Conservation (phyloP, 2,113 vertebrate species). For the Limnothrissa miodon region DNA sequence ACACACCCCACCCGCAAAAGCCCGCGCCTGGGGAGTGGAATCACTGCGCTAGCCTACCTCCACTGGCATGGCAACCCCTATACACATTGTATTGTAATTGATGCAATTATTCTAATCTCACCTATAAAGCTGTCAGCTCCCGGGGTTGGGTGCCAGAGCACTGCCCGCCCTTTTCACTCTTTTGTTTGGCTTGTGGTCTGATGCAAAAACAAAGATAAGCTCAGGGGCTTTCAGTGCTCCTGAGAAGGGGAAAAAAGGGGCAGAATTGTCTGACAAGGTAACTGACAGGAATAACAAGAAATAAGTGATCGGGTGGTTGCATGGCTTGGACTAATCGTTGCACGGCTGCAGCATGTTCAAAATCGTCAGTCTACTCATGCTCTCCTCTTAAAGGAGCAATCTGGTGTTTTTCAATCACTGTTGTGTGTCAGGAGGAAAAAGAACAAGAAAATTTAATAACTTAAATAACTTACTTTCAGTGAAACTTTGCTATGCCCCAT, state of each 20-base stretch:
- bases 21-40: slow-evolving; percentile 1
- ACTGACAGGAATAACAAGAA: background rate
- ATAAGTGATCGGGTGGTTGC: background rate
- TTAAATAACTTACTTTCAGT: too few species aligned
- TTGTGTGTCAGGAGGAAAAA: too few species aligned
- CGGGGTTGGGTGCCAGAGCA: slow-evolving; percentile 22
- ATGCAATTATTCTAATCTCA: slow-evolving; percentile 35
- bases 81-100: slow-evolving; percentile 19
- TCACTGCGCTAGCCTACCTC: background rate
- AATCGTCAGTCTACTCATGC: background rate
- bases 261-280: background rate
- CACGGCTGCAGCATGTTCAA: background rate
- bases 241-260: background rate
- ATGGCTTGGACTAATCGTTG: background rate
- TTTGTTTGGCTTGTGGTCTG: slow-evolving; percentile 37
- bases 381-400: too few species aligned
- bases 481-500: too few species aligned
- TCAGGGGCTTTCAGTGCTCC: background rate
- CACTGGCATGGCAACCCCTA: slow-evolving; percentile 26
- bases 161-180: background rate
- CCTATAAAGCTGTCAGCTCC: slow-evolving; percentile 16
- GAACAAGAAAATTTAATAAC: too few species aligned
- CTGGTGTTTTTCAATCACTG: too few species aligned
- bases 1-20: background rate
- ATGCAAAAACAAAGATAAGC: slow-evolving; percentile 29